Evolutionary conservation across 2,888 invertebrate genomes (phyloP).

Genomic region (Phengaris arion): DNA sequence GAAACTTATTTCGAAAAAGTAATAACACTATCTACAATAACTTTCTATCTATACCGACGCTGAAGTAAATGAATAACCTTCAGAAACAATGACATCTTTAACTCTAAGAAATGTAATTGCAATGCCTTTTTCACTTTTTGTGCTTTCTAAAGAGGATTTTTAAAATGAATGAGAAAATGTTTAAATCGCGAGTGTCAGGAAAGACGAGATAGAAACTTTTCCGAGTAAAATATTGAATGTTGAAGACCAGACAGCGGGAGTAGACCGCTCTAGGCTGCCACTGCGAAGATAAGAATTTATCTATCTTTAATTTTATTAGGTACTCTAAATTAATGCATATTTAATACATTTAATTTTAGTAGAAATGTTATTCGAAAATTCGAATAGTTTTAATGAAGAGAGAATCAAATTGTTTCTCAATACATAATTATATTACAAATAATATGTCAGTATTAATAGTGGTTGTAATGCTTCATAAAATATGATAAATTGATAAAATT

Average conservation of each 20-base stretch:
- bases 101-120: slow-evolving; percentile 3
- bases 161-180: slow-evolving; percentile 23
- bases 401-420: too few species aligned
- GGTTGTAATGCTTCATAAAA: too few species aligned
- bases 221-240: slow-evolving; percentile 20
- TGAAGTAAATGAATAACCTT: background rate
- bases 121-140: background rate
- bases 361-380: too few species aligned
- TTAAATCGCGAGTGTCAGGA: slow-evolving; percentile 1
- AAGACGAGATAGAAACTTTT: slow-evolving; percentile 4
- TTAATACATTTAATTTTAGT: background rate
- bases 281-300: background rate
- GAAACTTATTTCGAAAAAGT: too few species aligned
- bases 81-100: background rate
- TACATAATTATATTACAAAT: too few species aligned
- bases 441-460: too few species aligned
- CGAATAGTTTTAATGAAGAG: too few species aligned
- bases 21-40: background rate
- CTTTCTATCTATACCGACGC: background rate
- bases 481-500: too few species aligned
- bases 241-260: background rate
- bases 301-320: background rate
- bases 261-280: background rate
- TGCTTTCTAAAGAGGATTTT: slow-evolving; percentile 1
- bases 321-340: background rate